A percentile compares a stretch with the other conserved stretches of the same genome.
Evolutionary conservation across 2,888 invertebrate genomes (phyloP).

Genomic region (Rhingia rostrata): DNA sequence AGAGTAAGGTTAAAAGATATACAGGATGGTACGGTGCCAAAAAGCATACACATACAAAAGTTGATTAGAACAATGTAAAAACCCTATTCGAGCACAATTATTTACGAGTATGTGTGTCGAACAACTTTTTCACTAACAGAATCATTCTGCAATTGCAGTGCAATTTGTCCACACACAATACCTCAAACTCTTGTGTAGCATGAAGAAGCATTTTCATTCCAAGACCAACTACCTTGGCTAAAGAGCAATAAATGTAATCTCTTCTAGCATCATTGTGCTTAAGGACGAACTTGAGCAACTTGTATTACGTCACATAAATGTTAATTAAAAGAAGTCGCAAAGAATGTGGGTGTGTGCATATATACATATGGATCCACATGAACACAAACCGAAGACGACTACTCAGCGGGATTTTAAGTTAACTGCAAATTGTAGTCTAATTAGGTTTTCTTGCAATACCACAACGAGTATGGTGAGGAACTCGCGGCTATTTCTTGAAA

Average conservation of each 20-base stretch:
- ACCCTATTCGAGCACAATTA: constrained; percentile 19
- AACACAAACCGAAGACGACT: constrained; percentile 12
- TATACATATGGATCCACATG: background rate
- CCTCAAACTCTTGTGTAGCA: constrained; percentile 1
- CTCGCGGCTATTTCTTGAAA: constrained; percentile 45
- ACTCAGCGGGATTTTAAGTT: constrained; percentile 22
- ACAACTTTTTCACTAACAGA: constrained; percentile 6
- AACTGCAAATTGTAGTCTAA: constrained; percentile 49
- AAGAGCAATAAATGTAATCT: constrained; percentile 71
- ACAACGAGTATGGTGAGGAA: constrained; percentile 6
- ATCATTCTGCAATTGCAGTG: constrained; percentile 22
- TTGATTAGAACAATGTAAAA: constrained; percentile 51
- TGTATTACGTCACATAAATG: constrained; percentile 68
- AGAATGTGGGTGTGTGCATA: background rate
- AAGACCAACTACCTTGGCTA: constrained; percentile 56
- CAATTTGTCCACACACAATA: constrained; percentile 12
- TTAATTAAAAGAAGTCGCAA: constrained; percentile 69
- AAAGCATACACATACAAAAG: constrained; percentile 50
- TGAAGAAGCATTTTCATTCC: constrained; percentile 39
- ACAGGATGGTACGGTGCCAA: constrained; percentile 20
- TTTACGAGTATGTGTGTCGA: background rate
- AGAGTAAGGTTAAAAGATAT: background rate
- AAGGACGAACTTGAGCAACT: constrained; percentile 67
- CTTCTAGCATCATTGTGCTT: constrained; percentile 65
- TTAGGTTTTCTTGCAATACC: constrained; percentile 61